phyloP scores from a whole-genome alignment of 2,797 vertebrate genomes.

The Rhinatrema bivittatum region DNA sequence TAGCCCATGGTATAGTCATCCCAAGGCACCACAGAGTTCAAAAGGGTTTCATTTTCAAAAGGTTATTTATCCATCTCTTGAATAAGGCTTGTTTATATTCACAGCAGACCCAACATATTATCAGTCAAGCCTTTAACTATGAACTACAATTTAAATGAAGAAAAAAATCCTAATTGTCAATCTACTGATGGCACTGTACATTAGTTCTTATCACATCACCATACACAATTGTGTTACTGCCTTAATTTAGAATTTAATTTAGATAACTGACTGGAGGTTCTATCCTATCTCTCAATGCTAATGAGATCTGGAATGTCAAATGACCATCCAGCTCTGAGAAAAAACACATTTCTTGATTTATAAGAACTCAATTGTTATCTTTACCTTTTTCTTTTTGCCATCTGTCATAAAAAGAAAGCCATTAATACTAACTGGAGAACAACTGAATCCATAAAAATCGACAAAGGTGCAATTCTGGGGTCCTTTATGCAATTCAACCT shows the following conservation, averaged over 20 bases:
- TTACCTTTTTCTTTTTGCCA: not conserved
- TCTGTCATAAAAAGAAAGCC: no score
- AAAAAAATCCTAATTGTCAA: slow-evolving; percentile 1
- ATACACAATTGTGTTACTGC: slow-evolving; percentile 22
- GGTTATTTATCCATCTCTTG: slow-evolving; percentile 9
- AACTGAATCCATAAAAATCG: no score
- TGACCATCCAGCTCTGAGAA: slow-evolving; percentile 4
- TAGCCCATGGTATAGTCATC: slow-evolving; percentile 16
- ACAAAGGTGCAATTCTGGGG: no score
- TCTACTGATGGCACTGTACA: slow-evolving; percentile 2
- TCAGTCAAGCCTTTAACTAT: slow-evolving; percentile 3
- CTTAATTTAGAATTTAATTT: slow-evolving; percentile 34
- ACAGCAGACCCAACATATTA: slow-evolving; percentile 7
- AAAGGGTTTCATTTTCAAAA: slow-evolving; percentile 15
- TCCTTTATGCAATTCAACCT: no score
- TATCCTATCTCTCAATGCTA: slow-evolving; percentile 14
- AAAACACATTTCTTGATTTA: slow-evolving; percentile 1
- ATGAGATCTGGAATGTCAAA: slow-evolving; percentile 18
- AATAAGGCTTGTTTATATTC: not conserved
- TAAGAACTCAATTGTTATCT: slow-evolving; percentile 5
- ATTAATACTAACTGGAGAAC: no score
- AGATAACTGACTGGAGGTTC: slow-evolving; percentile 14
- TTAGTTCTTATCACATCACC: slow-evolving; percentile 17
- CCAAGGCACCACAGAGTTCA: slow-evolving; percentile 12
- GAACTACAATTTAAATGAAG: slow-evolving; percentile 10